Base-by-base conservation (phyloP, 30 jellyfish, hydroid and myxozoan species). In the Catostylus mosaicus region DNA sequence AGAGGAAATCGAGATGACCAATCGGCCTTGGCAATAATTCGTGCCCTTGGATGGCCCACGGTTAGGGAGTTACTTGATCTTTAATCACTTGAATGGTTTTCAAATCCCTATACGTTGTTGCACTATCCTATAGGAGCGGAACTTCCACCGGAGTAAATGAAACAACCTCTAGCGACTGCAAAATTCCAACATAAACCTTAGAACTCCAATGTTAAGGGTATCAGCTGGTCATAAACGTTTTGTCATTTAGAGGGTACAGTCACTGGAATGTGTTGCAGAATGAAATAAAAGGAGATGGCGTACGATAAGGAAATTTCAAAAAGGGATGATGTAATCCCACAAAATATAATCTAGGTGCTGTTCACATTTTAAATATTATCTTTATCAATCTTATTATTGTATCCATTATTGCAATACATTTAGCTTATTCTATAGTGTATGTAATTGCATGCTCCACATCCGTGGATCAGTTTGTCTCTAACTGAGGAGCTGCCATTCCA, bases 171-270 rank as follows among this genome's bases (percentile, higher is more conserved):
- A 8, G 70, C 23, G 34, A 22, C 30, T 57, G 9, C 70, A 4
- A 57, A 3, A 57, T 57, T 57, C 70, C 23, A 57, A 20, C 23
- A n/a, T 57, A 57, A 61, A 22, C 24, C 74, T 61, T 33, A 61
- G 48, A 7, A 33, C 74, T 22, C 74, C 74, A 61, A 30, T 61
- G 74, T 37, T 61, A 12, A 61, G 43, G 74, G 24, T 22, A 61
- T 61, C 34, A 4, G 70, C 70, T 57, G 70, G 70, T 47, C 20
- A 47, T 12, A 47, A 20, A 10, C 61, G 61, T 47, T 57, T 57
- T 7, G 54, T 8, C 23, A 57, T 57, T 61, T 18, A 7, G 74
- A 61, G 43, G 40, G 43, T 34, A 2, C 40, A 23, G 74, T 33
- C 74, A 2, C 24, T 48, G 24, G 63, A 8, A 48, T 16, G 24